Percentiles rank a stretch among this genome's conserved stretches.
phyloP scores from a whole-genome alignment of 2,888 invertebrate species.

The Isotomurus palustris region DNA sequence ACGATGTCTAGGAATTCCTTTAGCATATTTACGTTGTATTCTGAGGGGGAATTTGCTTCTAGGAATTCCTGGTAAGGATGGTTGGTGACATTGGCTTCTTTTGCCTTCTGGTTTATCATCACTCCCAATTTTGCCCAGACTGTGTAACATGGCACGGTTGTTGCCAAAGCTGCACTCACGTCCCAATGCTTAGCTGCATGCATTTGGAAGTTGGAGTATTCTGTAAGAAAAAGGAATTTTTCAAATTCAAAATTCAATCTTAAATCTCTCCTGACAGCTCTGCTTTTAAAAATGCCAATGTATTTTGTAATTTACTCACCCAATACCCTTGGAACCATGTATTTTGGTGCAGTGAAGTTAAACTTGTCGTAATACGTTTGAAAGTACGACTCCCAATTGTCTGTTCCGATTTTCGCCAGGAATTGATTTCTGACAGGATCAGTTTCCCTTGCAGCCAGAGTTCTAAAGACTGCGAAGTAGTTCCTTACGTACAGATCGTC shows the following conservation, averaged over 20 bases:
- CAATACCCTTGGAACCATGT: background rate
- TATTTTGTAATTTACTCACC: too few relatives aligned
- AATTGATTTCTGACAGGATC: background rate
- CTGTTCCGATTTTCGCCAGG: background rate
- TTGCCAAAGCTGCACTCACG: constrained; percentile 1
- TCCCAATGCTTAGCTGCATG: background rate
- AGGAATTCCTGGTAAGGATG: background rate
- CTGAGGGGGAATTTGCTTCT: background rate
- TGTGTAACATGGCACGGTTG: constrained; percentile 8
- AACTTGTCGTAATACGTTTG: constrained; percentile 4
- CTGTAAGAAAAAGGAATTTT: background rate
- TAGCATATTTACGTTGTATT: background rate
- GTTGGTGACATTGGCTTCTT: background rate
- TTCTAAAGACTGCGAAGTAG: background rate
- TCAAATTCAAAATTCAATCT: too few relatives aligned
- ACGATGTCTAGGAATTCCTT: background rate
- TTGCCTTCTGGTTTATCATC: background rate
- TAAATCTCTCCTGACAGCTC: too few relatives aligned
- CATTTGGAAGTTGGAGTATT: background rate
- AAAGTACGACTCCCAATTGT: background rate
- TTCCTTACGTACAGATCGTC: constrained; percentile 9
- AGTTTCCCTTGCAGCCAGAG: background rate
- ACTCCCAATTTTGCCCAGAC: constrained; percentile 5
- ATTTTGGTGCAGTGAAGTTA: background rate
- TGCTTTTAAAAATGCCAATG: too few relatives aligned